A percentile compares a stretch with the other conserved stretches of the same genome.
phyloP scores from a whole-genome alignment of 2,888 invertebrate species.

The Drosophila multiciliata region DNA sequence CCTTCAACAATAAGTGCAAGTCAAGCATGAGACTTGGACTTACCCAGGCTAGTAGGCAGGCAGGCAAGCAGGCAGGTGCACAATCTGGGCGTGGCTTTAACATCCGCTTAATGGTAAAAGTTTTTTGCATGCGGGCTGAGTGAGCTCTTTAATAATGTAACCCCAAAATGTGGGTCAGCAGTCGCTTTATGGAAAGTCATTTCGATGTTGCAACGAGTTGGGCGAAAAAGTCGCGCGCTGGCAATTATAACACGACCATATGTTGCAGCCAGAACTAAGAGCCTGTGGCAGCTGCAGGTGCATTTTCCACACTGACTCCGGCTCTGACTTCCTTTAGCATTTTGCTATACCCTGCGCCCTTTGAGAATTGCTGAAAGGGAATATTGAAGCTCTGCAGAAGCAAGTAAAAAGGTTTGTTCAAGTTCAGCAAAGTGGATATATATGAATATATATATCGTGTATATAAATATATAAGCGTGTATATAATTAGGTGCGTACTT shows the following conservation, averaged over 20 bases:
- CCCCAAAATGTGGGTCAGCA: conserved; percentile 63
- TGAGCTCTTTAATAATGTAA: conserved; percentile 65
- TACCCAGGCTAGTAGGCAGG: conserved; percentile 33
- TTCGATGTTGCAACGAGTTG: conserved; percentile 50
- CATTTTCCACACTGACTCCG: conserved; percentile 39
- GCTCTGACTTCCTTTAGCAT: conserved; percentile 1
- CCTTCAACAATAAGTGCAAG: conserved; percentile 64
- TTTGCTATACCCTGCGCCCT: background rate
- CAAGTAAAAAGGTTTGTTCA: background rate
- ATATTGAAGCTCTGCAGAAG: background rate
- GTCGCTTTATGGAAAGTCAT: conserved; percentile 73
- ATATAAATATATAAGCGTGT: background rate
- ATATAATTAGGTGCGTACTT: background rate
- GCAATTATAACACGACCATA: conserved; percentile 75
- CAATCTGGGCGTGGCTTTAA: conserved; percentile 61
- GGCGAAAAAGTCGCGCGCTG: conserved; percentile 54
- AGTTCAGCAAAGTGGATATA: background rate
- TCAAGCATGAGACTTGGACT: conserved; percentile 53
- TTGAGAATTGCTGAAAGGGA: background rate
- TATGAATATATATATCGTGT: too few relatives aligned
- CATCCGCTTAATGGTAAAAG: conserved; percentile 57
- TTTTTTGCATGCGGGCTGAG: conserved; percentile 49
- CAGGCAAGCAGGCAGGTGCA: conserved; percentile 42
- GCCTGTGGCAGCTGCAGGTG: conserved; percentile 68
- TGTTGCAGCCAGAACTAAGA: conserved; percentile 68